These are phyloP conservation scores for Perdita meconis DNA, from an alignment of 2,888 invertebrate species.

Conservation along the genomic window DNA sequence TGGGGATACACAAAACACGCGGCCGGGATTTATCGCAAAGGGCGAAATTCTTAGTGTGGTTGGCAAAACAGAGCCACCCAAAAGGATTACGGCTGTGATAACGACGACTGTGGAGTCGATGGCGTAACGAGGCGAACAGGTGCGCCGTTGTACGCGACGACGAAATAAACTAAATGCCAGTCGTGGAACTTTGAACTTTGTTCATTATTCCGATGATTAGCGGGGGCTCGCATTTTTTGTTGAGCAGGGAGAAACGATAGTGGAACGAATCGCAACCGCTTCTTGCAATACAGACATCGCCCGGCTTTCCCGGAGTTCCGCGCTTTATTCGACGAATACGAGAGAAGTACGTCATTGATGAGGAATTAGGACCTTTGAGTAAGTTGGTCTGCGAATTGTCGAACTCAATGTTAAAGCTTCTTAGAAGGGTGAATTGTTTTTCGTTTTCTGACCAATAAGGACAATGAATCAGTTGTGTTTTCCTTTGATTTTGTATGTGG, in stretches of 20 bases:
- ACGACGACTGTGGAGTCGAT: slow-evolving; percentile 25
- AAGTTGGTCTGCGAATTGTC: neutral
- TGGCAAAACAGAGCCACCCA: slow-evolving; percentile 44
- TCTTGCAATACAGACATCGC: slow-evolving; percentile 2
- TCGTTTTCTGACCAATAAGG: too few species aligned
- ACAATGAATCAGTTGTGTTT: too few species aligned
- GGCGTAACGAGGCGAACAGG: slow-evolving; percentile 57
- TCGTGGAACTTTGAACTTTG: slow-evolving; percentile 62
- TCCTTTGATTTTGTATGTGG: too few species aligned
- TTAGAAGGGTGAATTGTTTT: too few species aligned
- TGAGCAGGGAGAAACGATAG: neutral
- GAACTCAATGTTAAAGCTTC: neutral
- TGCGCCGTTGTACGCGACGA: slow-evolving; percentile 29
- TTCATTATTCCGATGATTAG: slow-evolving; percentile 77
- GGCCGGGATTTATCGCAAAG: slow-evolving; percentile 59
- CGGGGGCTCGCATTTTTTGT: slow-evolving; percentile 70
- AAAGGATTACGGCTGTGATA: slow-evolving; percentile 54
- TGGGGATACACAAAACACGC: slow-evolving; percentile 46
- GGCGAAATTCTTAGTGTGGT: slow-evolving; percentile 59
- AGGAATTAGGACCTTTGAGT: neutral
- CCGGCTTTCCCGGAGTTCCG: slow-evolving; percentile 9
- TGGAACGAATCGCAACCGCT: slow-evolving; percentile 12
- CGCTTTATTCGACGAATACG: neutral
- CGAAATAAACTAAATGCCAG: slow-evolving; percentile 45
- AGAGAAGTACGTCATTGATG: neutral